Evolutionary conservation across 2,797 vertebrate species (phyloP).

Genomic region (Smutsia temminckii): DNA sequence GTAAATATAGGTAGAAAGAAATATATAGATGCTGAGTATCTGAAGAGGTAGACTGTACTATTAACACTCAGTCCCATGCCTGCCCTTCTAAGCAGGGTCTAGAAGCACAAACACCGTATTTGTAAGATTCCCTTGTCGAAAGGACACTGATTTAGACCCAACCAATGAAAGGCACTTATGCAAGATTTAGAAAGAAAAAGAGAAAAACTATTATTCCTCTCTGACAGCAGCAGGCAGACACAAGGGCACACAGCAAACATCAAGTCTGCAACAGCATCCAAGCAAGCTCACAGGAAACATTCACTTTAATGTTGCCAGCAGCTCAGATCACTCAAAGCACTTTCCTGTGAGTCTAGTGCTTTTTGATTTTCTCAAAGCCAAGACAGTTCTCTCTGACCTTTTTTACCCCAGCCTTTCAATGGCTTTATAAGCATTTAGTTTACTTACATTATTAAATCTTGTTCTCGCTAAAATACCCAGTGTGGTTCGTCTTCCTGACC

Average conservation of each 20-base stretch:
- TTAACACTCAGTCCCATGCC: background rate
- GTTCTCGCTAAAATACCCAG: background rate
- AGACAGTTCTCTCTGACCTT: slow-evolving; percentile 18
- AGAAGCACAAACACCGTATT: background rate
- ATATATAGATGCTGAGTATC: background rate
- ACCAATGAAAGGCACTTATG: background rate
- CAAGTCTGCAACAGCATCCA: background rate
- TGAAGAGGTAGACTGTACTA: background rate
- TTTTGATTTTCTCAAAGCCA: background rate
- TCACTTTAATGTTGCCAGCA: background rate
- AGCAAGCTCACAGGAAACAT: background rate
- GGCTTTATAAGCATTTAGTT: background rate
- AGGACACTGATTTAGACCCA: background rate
- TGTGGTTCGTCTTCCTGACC: background rate
- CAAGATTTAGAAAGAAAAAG: background rate
- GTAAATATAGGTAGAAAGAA: background rate
- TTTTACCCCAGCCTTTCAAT: background rate
- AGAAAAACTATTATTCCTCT: background rate
- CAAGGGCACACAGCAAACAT: background rate
- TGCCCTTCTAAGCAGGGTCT: background rate
- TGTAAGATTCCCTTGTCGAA: background rate
- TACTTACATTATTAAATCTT: slow-evolving; percentile 14
- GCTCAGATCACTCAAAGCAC: background rate
- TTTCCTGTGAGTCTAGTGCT: background rate
- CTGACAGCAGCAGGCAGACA: background rate